A percentile compares a stretch with the other conserved stretches of the same genome.
Conservation (phyloP, 2,888 invertebrate species). For the Latheticus oryzae region DNA sequence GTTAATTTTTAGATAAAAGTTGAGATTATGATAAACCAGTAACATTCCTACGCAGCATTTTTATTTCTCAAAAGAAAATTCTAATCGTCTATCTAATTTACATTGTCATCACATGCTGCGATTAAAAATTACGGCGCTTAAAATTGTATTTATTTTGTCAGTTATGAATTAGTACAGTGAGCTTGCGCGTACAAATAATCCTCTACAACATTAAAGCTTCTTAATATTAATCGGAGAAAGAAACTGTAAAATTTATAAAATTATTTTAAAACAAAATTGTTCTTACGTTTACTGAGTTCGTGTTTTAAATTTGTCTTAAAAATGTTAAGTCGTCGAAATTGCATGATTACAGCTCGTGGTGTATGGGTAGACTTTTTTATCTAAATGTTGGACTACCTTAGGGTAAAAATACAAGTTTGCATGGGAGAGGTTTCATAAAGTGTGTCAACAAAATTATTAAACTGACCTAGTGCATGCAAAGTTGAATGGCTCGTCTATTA, state of each 20-base stretch:
- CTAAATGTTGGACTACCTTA: conserved; percentile 38
- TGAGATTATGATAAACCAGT: conserved; percentile 34
- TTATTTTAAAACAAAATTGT: too few species aligned
- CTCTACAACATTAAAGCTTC: conserved; percentile 20
- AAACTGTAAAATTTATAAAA: too few species aligned
- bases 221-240: conserved; percentile 29
- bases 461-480: conserved; percentile 43
- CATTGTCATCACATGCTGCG: conserved; percentile 42
- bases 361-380: conserved; percentile 38
- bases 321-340: too few species aligned
- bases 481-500: conserved; percentile 42
- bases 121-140: conserved; percentile 39
- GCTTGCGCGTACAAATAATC: conserved; percentile 22
- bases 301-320: too few species aligned
- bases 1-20: conserved; percentile 38
- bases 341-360: conserved; percentile 37
- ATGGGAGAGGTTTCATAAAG: conserved; percentile 43
- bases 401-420: conserved; percentile 38
- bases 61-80: conserved; percentile 38
- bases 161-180: conserved; percentile 33
- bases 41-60: conserved; percentile 34
- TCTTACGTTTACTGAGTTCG: too few species aligned
- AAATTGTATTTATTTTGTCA: conserved; percentile 35
- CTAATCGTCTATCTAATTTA: conserved; percentile 38
- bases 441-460: conserved; percentile 43